These are phyloP conservation scores for Eupithecia tripunctaria DNA, from an alignment of 2,888 invertebrate genomes.

Conservation along the genomic window DNA sequence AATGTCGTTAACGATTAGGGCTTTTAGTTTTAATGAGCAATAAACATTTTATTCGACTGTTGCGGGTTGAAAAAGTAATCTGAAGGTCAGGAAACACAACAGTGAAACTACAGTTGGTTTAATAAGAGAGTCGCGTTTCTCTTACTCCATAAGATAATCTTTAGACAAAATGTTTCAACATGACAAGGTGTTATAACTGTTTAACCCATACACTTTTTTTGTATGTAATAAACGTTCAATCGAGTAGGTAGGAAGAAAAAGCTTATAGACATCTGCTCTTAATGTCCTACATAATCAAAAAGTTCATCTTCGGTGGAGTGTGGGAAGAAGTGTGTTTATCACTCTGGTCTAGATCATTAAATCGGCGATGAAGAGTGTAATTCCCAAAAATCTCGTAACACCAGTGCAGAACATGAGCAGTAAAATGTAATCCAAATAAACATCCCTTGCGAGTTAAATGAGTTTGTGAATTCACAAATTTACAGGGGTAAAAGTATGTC, in stretches of 20 bases:
- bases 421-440: conserved; percentile 43
- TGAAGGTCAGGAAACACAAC: background rate
- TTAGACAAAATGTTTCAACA: background rate
- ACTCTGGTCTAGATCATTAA: conserved; percentile 8
- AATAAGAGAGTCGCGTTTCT: background rate
- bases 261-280: background rate
- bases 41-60: conserved; percentile 13
- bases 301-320: conserved; percentile 3
- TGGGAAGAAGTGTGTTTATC: conserved; percentile 19
- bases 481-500: background rate
- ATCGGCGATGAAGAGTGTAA: conserved; percentile 16
- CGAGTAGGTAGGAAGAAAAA: too few relatives aligned
- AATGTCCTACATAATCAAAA: background rate
- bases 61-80: background rate
- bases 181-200: background rate
- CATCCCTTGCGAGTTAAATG: conserved; percentile 19
- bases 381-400: conserved; percentile 15
- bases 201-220: background rate
- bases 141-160: background rate
- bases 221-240: too few relatives aligned
- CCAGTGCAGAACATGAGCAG: conserved; percentile 19
- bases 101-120: background rate
- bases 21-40: conserved; percentile 28
- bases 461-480: background rate
- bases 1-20: conserved; percentile 33